Conservation (phyloP, 2,113 vertebrate genomes). For the Podarcis muralis region DNA sequence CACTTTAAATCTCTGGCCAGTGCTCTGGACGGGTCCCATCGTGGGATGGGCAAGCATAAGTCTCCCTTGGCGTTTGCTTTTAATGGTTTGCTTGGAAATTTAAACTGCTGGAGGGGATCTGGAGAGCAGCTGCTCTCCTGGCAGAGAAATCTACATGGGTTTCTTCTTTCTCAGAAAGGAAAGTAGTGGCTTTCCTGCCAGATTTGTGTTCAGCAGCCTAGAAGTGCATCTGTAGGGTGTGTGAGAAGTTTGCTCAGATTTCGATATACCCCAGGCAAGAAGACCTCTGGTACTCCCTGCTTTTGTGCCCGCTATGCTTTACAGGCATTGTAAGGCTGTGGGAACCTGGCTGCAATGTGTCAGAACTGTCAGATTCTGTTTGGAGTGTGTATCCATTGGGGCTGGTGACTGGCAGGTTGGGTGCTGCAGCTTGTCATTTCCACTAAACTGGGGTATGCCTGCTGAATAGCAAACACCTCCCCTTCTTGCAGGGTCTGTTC, state of each 20-base stretch:
- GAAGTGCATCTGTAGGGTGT: not conserved
- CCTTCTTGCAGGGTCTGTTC: not conserved
- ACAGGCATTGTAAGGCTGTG: not conserved
- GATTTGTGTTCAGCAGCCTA: not conserved
- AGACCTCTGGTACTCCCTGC: not conserved
- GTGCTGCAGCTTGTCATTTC: not conserved
- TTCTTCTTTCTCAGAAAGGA: not conserved
- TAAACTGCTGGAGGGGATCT: constrained; percentile 19
- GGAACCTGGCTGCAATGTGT: not conserved
- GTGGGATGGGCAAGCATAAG: not conserved
- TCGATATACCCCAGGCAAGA: not conserved
- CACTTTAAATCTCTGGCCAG: not conserved
- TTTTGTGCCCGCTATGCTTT: not conserved
- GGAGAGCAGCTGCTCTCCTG: constrained; percentile 18
- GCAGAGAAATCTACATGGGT: not conserved
- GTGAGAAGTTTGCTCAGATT: not conserved
- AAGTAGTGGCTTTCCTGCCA: not conserved
- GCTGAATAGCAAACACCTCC: not conserved
- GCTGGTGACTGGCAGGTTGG: not conserved
- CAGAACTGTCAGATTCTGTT: not conserved
- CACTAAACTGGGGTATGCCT: not conserved
- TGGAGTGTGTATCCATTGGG: not conserved
- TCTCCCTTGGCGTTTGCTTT: not conserved
- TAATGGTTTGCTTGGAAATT: not conserved
- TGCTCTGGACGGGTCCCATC: not conserved